phyloP scores from a whole-genome alignment of 1,140 invertebrate species.

The Habropoda laboriosa region DNA sequence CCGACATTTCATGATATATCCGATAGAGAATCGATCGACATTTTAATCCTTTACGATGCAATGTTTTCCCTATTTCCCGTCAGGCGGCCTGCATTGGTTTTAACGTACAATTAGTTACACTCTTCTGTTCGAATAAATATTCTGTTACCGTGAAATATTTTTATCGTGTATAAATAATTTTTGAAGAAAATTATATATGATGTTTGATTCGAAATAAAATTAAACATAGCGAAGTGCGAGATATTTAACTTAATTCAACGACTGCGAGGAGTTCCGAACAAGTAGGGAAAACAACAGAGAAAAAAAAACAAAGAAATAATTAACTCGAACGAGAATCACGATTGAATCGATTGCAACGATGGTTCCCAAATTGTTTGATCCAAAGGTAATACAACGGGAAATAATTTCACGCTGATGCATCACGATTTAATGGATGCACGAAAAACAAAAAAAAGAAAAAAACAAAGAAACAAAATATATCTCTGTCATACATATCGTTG shows the following conservation, averaged over 20 bases:
- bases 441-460: neutral
- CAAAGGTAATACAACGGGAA: neutral
- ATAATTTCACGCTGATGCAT: neutral
- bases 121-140: constrained; percentile 3
- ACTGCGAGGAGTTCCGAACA: too few relatives aligned
- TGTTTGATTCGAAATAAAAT: constrained; percentile 22
- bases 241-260: neutral
- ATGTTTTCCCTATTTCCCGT: constrained; percentile 22
- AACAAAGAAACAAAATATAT: constrained; percentile 5
- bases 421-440: neutral
- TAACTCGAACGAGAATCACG: neutral
- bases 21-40: neutral
- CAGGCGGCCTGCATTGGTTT: neutral
- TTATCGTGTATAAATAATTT: constrained; percentile 17
- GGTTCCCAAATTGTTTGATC: constrained; percentile 9
- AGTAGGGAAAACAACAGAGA: neutral
- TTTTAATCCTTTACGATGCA: neutral
- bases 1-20: neutral
- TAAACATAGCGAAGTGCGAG: neutral
- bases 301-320: too few relatives aligned
- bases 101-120: constrained; percentile 1
- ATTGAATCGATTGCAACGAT: constrained; percentile 6
- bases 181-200: constrained; percentile 1
- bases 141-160: constrained; percentile 20
- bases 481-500: constrained; percentile 26